Percentiles rank a stretch among this genome's conserved stretches.
phyloP scores from a whole-genome alignment of 1,140 invertebrate species.

The Diachasma alloeum region DNA sequence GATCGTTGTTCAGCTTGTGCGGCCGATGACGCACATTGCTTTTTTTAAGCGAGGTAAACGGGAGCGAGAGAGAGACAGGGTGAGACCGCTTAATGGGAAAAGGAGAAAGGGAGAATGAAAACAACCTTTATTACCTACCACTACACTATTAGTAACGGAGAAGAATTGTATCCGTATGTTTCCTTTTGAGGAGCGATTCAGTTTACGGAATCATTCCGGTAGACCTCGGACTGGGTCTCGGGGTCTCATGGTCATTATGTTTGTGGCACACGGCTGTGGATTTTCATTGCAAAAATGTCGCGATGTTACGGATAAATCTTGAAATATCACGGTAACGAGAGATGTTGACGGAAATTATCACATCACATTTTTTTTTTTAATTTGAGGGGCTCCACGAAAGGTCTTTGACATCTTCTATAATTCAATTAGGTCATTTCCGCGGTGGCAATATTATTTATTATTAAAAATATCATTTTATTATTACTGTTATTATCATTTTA shows the following conservation, averaged over 20 bases:
- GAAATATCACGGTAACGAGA: too few species aligned
- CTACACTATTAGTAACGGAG: not conserved
- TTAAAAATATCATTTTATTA: too few species aligned
- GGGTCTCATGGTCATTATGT: slow-evolving; percentile 19
- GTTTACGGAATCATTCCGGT: not conserved
- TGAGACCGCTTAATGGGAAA: not conserved
- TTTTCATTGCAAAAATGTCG: not conserved
- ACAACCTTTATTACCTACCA: slow-evolving; percentile 1
- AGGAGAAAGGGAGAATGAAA: slow-evolving; percentile 7
- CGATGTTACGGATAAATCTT: too few species aligned
- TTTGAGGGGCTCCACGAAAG: too few species aligned
- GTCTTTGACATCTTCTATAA: too few species aligned
- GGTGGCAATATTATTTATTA: too few species aligned
- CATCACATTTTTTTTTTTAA: too few species aligned
- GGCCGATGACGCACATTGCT: slow-evolving; percentile 28
- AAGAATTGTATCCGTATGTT: slow-evolving; percentile 25
- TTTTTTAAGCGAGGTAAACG: slow-evolving; percentile 43
- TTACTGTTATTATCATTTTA: too few species aligned
- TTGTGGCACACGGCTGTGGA: not conserved
- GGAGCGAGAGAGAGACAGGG: slow-evolving; percentile 23
- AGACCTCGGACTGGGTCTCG: slow-evolving; percentile 34
- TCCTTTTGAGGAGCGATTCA: slow-evolving; percentile 40
- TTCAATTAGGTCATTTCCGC: too few species aligned
- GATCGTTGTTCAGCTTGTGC: not conserved
- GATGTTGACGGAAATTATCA: too few species aligned